A percentile compares a stretch with the other conserved stretches of the same genome.
Conservation (phyloP, 2,888 invertebrate species). For the Rambutsinella grinnellia region DNA sequence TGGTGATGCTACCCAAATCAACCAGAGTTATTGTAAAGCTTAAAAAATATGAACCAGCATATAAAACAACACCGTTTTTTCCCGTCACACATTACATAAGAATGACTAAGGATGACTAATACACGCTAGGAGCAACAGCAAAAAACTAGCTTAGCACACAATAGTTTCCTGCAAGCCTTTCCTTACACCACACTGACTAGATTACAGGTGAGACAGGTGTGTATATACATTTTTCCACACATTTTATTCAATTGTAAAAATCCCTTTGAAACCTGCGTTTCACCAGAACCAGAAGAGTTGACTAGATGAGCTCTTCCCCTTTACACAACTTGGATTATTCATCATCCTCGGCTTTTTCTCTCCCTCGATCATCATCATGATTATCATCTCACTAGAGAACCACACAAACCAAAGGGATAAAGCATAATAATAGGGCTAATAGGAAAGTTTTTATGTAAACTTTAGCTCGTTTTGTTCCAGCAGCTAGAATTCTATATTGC, state of each 20-base stretch:
- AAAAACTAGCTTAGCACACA: neutral
- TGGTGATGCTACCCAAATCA: neutral
- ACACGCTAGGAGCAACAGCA: neutral
- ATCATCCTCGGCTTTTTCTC: slow-evolving; percentile 6
- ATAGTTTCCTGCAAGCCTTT: neutral
- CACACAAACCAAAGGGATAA: neutral
- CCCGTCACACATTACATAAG: no score
- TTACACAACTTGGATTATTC: slow-evolving; percentile 34
- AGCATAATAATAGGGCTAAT: neutral
- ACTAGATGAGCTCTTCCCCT: slow-evolving; percentile 2
- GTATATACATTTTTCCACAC: slow-evolving; percentile 18
- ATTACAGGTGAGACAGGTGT: slow-evolving; percentile 54
- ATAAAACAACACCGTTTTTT: slow-evolving; percentile 28
- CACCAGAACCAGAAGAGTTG: neutral
- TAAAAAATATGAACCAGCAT: slow-evolving; percentile 12
- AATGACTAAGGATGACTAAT: slow-evolving; percentile 1
- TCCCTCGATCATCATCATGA: slow-evolving; percentile 5
- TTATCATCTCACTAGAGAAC: neutral
- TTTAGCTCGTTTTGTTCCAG: neutral
- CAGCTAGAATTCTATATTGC: neutral
- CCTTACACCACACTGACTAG: slow-evolving; percentile 31
- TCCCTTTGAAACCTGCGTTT: neutral
- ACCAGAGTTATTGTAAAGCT: slow-evolving; percentile 4
- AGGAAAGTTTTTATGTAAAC: neutral
- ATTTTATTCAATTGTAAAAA: neutral